These are phyloP conservation scores for Takifugu rubripes DNA, from an alignment of 2,797 vertebrate genomes.

Conservation along the genomic window DNA sequence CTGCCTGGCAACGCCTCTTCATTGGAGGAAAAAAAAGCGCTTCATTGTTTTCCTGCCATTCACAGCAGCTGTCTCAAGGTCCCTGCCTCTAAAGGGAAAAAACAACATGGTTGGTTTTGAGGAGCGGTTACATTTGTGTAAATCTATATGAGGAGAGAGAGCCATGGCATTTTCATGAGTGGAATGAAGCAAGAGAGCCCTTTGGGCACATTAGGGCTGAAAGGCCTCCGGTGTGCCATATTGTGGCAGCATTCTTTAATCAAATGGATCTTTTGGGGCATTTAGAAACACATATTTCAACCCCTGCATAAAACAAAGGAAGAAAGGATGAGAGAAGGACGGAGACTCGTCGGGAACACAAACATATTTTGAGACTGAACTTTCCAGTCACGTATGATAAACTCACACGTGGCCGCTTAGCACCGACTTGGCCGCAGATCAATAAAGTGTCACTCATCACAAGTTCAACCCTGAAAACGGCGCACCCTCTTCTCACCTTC, in stretches of 20 bases:
- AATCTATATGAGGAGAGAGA: not conserved
- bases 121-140: slow-evolving; percentile 2
- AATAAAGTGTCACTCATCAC: slow-evolving; percentile 52
- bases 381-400: slow-evolving; percentile 38
- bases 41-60: slow-evolving; percentile 69
- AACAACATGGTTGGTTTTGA: slow-evolving; percentile 26
- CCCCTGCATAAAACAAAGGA: slow-evolving; percentile 2
- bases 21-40: slow-evolving; percentile 59
- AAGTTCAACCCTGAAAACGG: slow-evolving; percentile 38
- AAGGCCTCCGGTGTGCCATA: slow-evolving; percentile 21
- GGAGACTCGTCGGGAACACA: slow-evolving; percentile 6
- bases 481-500: slow-evolving; percentile 1
- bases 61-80: slow-evolving; percentile 69
- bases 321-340: not conserved
- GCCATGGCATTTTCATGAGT: not conserved
- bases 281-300: not conserved
- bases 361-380: slow-evolving; percentile 29
- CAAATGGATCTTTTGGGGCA: slow-evolving; percentile 1
- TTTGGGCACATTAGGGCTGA: slow-evolving; percentile 15
- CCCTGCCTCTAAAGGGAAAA: slow-evolving; percentile 38
- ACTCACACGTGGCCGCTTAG: slow-evolving; percentile 26
- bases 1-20: slow-evolving; percentile 75
- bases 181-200: slow-evolving; percentile 29
- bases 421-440: slow-evolving; percentile 42
- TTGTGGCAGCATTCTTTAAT: slow-evolving; percentile 7